Base-by-base conservation (phyloP, 2,888 invertebrate species). In the Pristionchus exspectatus region DNA sequence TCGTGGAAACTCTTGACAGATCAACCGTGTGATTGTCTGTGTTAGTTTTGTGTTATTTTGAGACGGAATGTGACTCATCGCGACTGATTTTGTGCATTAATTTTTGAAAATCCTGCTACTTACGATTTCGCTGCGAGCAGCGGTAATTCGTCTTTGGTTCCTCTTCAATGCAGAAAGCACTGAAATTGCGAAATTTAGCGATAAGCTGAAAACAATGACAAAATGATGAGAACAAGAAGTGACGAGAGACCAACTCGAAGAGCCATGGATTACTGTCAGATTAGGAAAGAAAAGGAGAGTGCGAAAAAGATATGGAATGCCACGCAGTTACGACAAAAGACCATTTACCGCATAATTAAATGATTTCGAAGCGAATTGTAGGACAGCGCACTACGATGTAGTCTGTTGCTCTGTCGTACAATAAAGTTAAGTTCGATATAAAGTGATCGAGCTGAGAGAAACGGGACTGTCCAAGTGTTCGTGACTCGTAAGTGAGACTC, bases 221-320 rank as follows among this genome's bases (percentile, higher is more conserved):
- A 66, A 30, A 30, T 69, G 69, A 33, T 33, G 30, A 69, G 12
- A 66, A 10, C 27, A 14, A 7, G 66, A 69, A 69, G 18, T 30
- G 27, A 69, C 14, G 12, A 16, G 16, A 16, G 74, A 24, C 24
- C 38, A 38, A 21, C 38, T 7, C 44, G 72, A 38, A n/a, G 44
- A 74, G 24, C 2, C 21, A 21, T 38, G 74, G 74, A 74, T 74
- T 74, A 74, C 1, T 7, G 74, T 7, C 38, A 44, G 74, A 74
- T 74, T 74, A 74, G 38, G 12, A 16, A 27, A 24, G 69, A 69
- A 69, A 9, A 7, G 33, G 33, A 18, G 24, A 30, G 3, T 5
- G 30, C 30, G 69, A 33, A 69, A 74, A 33, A 72, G 69, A 27
- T 30, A 33, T 72, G 69, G 66, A 74, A 74, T 69, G 69, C 33